Base-by-base conservation (phyloP, 2,888 invertebrate genomes). In the Cataglyphis albicans region DNA sequence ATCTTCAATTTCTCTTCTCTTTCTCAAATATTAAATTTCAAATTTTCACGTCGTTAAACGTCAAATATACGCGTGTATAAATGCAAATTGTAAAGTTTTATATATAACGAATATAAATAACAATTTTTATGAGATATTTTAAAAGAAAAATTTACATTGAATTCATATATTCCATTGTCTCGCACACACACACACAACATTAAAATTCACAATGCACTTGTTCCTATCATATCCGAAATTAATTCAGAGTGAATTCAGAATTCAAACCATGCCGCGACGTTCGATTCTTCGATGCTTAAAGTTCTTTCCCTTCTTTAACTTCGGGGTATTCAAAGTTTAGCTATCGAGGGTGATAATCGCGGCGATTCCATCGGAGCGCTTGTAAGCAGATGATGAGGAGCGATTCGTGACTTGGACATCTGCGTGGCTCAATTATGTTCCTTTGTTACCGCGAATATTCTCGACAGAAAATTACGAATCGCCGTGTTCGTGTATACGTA, bases 361-460 rank as follows among this genome's bases (percentile, higher is more conserved):
- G 32, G 29, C 63, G 85, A 83, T 85, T 64, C 48, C 83, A 74
- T 82, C 85, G 65, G 48, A 25, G 10, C 55, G 9, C 57, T 52
- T 72, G 38, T n/a, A 82, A 63, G 70, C 72, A 70, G 73, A 67
- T 68, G 74, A 64, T 57, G 81, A 65, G 70, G 55, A 67, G 65
- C 81, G 29, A 84, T 78, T 83, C 81, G 88, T 82, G 84, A 82
- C 84, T 80, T 44, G 44, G 82, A 85, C 89, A 89, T 82, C 88
- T 89, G 89, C 86, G 59, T 25, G 75, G 73, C 41, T 21, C 84
- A 84, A 87, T 86, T 89, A 83, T 64, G 70, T 59, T 78, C 21
- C 76, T 84, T 87, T 75, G 82, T 82, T 73, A 57, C 73, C 68
- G 83, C 82, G 84, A 82, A 82, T 76, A 29, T 55, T 15, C 41